Evolutionary conservation across 2,888 invertebrate genomes (phyloP), one percentile per base, ranked within the genome.

Genomic region (Hydraecia micacea): DNA sequence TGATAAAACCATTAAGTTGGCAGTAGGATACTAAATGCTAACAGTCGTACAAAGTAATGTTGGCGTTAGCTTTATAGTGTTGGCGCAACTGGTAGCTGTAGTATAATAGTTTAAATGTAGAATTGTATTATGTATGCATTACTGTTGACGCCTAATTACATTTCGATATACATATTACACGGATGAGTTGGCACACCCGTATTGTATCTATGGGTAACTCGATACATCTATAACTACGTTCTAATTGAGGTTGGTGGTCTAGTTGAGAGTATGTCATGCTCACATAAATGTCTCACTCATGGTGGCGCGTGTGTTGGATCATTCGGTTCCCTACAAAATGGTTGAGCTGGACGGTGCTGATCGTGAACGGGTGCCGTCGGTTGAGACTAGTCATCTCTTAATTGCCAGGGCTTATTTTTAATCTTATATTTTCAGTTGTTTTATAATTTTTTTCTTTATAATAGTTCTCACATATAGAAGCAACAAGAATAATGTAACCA

Each of bases 1-100:
- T 77, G 85, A 81, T 77, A 75, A 76, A 86, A 79, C 79, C 65
- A 82, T 79, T 83, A 25, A 66, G 75, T 66, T 76, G 71, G 72
- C 52, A 72, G 39, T 58, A 49, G 49, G 32, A 77, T 72, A 67
- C 65, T 21, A 65, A 73, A 77, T 86, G 60, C 49, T 58, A 72
- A 78, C 60, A 70, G 74, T 74, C 68, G 49, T 71, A 76, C 58
- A 63, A 74, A 67, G 72, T 72, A 86, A 85, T 79, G 75, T 36
- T 18, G 18, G 42, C 60, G 58, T 85, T 79, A 71, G 75, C 67
- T 78, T 68, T 62, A 78, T 42, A 76, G 36, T 70, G 71, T 73
- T 69, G 49, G 71, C 39, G 79, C 84, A 85, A 86, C 84, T 86
- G 68, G 84, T 83, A 32, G 75, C 65, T 75, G 2, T 21, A 69